Base-by-base conservation (phyloP, 53 echinoderm and acorn worm species). In the Luidia sarsii region DNA sequence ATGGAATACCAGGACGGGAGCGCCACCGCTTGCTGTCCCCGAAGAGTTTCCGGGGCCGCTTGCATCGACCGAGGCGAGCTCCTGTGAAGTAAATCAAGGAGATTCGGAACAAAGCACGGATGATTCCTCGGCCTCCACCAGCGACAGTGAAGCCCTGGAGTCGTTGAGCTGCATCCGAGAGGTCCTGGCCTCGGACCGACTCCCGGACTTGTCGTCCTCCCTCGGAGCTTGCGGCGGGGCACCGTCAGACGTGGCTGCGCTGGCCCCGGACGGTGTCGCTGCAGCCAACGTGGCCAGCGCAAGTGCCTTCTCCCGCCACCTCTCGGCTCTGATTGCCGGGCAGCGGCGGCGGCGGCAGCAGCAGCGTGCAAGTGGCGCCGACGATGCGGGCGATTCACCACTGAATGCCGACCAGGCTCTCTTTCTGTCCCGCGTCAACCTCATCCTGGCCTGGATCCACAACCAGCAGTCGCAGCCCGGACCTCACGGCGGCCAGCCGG, bases 371-470 rank as follows among this genome's bases (percentile, higher is more conserved):
- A 45, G 16, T 16, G 68, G 18, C 27, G 22, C 68, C 23, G 31
- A 30, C 2, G 4, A 9, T 16, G 13, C 46, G 3, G 46, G 16
- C 1, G 70, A 49, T 50, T 19, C 33, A 18, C 30, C 18, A 24
- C 70, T 69, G 29, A 75, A 59, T 75, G 75, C 59, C 43, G 75
- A 75, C 33, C 75, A 60, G 75, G 29, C 59, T 18, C 41, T 75
- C 41, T 75, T 59, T 46, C 60, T 46, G n/a, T 75, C 60, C 16
- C 36, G 36, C 10, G 60, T 60, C 1, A 75, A 60, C 30, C 59
- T 10, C 4, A 37, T 55, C 11, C 6, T 75, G 39, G 39, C 25
- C 57, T 34, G 25, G 73, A 56, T 56, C 28, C 73, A 57, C 34
- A 73, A 36, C 56, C 73, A 56, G 39, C 73, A 21, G 8, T 33